Conservation (phyloP, 2,888 invertebrate genomes). For the Trissoscelio sp. region DNA sequence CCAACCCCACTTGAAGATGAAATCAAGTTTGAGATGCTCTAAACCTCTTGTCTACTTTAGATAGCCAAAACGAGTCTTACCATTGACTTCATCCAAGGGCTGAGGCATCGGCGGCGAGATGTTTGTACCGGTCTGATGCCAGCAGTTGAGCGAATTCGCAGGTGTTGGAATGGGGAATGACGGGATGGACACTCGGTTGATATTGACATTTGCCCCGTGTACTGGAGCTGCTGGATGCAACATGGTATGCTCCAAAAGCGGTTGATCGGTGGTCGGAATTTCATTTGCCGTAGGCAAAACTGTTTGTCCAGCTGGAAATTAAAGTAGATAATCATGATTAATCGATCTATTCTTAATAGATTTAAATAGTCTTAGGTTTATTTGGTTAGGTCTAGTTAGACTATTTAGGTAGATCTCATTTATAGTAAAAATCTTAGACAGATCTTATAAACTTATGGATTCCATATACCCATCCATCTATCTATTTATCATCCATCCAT, state of each 20-base stretch:
- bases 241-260: constrained; percentile 80
- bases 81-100: constrained; percentile 80
- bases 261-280: constrained; percentile 80
- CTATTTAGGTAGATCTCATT: too few species aligned
- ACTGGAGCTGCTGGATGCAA: constrained; percentile 79
- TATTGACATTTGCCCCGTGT: constrained; percentile 70
- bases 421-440: too few species aligned
- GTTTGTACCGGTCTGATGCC: constrained; percentile 64
- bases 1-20: not conserved
- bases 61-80: constrained; percentile 73
- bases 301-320: constrained; percentile 76
- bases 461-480: too few species aligned
- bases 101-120: constrained; percentile 77
- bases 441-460: too few species aligned
- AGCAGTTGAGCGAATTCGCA: constrained; percentile 73
- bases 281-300: constrained; percentile 78
- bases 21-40: not conserved
- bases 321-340: not conserved
- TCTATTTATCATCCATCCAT: too few species aligned
- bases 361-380: too few species aligned
- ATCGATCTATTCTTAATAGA: too few species aligned
- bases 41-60: not conserved
- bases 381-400: too few species aligned
- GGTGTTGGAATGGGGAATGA: constrained; percentile 76
- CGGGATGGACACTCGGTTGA: constrained; percentile 77